These are phyloP conservation scores for Dynastes grantii DNA, from an alignment of 2,888 invertebrate species.

Conservation along the genomic window DNA sequence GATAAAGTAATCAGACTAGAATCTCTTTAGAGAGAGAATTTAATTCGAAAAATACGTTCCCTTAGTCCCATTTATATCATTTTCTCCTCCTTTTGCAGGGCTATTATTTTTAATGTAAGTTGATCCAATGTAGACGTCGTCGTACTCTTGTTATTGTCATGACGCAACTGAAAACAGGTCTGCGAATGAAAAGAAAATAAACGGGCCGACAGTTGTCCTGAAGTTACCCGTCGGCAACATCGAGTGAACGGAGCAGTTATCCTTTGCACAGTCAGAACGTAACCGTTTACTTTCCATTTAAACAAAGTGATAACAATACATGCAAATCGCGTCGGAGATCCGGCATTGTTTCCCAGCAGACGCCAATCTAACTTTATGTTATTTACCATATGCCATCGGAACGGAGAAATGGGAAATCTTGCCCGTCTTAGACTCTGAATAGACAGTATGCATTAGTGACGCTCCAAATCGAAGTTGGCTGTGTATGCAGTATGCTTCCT, in stretches of 20 bases:
- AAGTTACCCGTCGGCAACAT: conserved; percentile 4
- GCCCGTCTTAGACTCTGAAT: conserved; percentile 14
- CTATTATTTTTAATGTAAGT: conserved; percentile 18
- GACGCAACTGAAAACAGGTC: conserved; percentile 22
- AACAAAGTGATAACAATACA: conserved; percentile 45
- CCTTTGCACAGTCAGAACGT: conserved; percentile 33
- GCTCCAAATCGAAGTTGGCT: conserved; percentile 10
- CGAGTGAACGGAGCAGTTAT: conserved; percentile 28
- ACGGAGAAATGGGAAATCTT: conserved; percentile 24
- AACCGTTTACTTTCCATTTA: conserved; percentile 45
- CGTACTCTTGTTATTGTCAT: not conserved
- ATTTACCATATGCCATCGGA: conserved; percentile 31
- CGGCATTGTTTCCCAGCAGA: conserved; percentile 40
- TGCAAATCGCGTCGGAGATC: conserved; percentile 44
- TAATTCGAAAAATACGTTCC: not conserved
- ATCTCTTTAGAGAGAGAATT: not conserved
- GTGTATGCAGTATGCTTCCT: not conserved
- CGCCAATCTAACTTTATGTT: conserved; percentile 41
- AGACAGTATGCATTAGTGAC: conserved; percentile 34
- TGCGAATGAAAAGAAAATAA: conserved; percentile 27
- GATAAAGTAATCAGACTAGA: too few species aligned
- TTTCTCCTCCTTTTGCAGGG: not conserved
- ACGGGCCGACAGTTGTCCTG: conserved; percentile 12
- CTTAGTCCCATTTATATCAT: not conserved
- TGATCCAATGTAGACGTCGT: not conserved